phyloP scores from a whole-genome alignment of 2,797 vertebrate genomes.

The Phataginus tricuspis region DNA sequence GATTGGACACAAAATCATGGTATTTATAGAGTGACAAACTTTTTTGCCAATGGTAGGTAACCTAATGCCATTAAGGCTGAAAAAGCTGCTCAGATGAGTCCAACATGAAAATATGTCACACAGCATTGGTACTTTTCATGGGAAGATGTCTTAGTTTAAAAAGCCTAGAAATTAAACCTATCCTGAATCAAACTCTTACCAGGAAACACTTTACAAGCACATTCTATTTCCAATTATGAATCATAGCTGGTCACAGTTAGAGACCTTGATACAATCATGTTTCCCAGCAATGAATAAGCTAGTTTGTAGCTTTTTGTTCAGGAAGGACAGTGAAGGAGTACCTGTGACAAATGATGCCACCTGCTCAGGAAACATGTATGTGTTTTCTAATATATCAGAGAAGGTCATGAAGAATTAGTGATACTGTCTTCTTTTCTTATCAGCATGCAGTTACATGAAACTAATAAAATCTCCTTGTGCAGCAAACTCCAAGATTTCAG shows the following conservation, averaged over 20 bases:
- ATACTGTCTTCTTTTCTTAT: not conserved
- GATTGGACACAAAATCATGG: not conserved
- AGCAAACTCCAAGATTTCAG: not conserved
- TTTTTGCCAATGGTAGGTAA: not conserved
- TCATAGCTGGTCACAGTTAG: not conserved
- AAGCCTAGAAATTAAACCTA: not conserved
- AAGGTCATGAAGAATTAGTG: not conserved
- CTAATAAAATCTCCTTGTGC: not conserved
- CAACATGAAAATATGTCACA: not conserved
- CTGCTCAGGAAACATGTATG: not conserved
- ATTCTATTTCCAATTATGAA: not conserved
- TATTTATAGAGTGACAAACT: not conserved
- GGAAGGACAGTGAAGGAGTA: not conserved
- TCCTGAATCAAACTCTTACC: not conserved
- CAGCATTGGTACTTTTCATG: not conserved
- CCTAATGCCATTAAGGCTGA: not conserved
- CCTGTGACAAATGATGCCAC: not conserved
- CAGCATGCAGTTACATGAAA: not conserved
- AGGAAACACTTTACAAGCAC: not conserved
- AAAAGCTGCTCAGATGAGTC: not conserved
- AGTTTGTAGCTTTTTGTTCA: not conserved
- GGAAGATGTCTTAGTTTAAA: not conserved
- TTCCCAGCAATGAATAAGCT: not conserved
- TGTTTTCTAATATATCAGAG: not conserved
- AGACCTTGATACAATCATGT: not conserved